Evolutionary conservation across 2,113 vertebrate genomes (phyloP).

Genomic region (Tetraodon nigroviridis): DNA sequence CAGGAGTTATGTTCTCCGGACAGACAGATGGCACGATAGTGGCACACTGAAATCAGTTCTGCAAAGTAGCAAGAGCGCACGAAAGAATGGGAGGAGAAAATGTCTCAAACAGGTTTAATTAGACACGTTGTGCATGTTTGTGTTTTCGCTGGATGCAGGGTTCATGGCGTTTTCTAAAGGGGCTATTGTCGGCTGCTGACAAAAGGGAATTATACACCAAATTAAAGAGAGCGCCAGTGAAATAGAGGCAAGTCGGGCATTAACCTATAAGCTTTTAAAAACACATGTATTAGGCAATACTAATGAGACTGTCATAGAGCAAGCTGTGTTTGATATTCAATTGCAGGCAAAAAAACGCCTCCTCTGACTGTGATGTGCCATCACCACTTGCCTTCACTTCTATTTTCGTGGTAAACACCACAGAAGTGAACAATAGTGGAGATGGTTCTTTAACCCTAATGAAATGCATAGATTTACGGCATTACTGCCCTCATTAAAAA

Average conservation of each 20-base stretch:
- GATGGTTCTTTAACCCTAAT: conserved; percentile 63
- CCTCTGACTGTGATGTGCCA: conserved; percentile 56
- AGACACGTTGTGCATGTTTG: conserved; percentile 46
- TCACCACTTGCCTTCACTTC: conserved; percentile 43
- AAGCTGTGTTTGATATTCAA: conserved; percentile 62
- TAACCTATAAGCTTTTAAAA: conserved; percentile 76
- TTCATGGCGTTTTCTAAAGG: conserved; percentile 56
- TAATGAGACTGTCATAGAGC: conserved; percentile 74
- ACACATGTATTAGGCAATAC: conserved; percentile 73
- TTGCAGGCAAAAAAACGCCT: conserved; percentile 44
- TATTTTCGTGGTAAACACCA: conserved; percentile 54
- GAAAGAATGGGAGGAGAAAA: conserved; percentile 29
- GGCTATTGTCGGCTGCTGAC: conserved; percentile 55
- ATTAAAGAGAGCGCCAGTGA: conserved; percentile 70
- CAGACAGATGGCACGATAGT: conserved; percentile 47
- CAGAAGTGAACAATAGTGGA: conserved; percentile 58
- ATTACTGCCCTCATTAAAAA: conserved; percentile 76
- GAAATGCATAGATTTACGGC: conserved; percentile 74
- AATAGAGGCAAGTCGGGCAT: conserved; percentile 69
- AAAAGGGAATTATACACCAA: conserved; percentile 67
- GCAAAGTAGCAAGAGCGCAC: conserved; percentile 14
- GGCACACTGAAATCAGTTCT: conserved; percentile 32
- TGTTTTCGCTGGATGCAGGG: conserved; percentile 52
- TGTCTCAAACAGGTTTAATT: conserved; percentile 57
- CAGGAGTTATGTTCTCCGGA: conserved; percentile 54